Conservation (phyloP, 2,113 vertebrate genomes). For the human region GRCh38 chr12:67061001-67061500, state of each 20-base stretch:
- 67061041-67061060: background rate
- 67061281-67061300: background rate
- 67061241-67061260: background rate
- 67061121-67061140: background rate
- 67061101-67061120: background rate
- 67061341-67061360: background rate
- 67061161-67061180: background rate
- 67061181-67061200: background rate
- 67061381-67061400: background rate
- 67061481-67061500: background rate
- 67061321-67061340: background rate
- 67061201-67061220: conserved; percentile 24
- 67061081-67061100: background rate
- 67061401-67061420: background rate
- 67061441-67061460: background rate
- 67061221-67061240: background rate
- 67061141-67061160: conserved; percentile 12
- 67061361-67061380: background rate
- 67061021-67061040: background rate
- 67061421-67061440: background rate
- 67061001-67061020: background rate
- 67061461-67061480: background rate
- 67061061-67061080: background rate
- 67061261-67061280: background rate
- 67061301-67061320: background rate